A percentile compares a stretch with the other conserved stretches of the same genome.
These are phyloP conservation scores for Crossocerus cetratus DNA, from an alignment of 2,888 invertebrate species.

Conservation along the genomic window DNA sequence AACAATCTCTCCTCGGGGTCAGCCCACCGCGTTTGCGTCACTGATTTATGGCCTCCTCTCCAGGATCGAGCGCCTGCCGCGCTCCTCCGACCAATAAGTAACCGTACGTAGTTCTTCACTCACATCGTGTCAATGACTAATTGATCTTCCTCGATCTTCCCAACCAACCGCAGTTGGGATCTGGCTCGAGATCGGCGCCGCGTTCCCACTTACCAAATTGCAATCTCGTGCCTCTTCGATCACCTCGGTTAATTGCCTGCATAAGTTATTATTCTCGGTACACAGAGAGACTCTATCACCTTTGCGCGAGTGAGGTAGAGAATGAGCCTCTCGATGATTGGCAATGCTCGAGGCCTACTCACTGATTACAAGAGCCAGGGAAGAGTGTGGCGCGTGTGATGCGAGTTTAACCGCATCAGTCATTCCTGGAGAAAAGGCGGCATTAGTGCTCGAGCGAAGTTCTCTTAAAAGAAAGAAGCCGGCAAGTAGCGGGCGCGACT, in stretches of 20 bases:
- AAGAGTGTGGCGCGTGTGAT: background rate
- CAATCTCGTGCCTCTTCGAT: background rate
- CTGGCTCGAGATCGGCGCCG: background rate
- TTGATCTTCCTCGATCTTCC: constrained; percentile 31
- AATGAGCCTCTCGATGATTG: background rate
- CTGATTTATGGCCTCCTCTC: constrained; percentile 73
- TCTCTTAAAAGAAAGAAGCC: too few species aligned
- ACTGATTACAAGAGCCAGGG: background rate
- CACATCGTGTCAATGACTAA: constrained; percentile 35
- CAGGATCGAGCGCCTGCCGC: constrained; percentile 17
- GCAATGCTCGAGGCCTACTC: background rate
- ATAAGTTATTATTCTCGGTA: background rate
- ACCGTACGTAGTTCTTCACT: constrained; percentile 43
- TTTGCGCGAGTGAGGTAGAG: background rate
- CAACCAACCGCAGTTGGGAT: too few species aligned
- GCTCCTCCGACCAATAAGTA: constrained; percentile 41
- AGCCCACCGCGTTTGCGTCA: constrained; percentile 68
- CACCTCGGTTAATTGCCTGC: background rate
- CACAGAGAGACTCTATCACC: background rate
- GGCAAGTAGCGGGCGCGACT: constrained; percentile 1
- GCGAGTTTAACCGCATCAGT: background rate
- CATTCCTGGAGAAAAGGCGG: too few species aligned
- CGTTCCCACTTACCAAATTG: constrained; percentile 1
- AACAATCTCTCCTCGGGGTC: constrained; percentile 74
- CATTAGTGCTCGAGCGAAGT: background rate